Evolutionary conservation across 37 sponge, comb jelly and placozoan genomes (phyloP).

Genomic region (Cladorhizidae sp.): DNA sequence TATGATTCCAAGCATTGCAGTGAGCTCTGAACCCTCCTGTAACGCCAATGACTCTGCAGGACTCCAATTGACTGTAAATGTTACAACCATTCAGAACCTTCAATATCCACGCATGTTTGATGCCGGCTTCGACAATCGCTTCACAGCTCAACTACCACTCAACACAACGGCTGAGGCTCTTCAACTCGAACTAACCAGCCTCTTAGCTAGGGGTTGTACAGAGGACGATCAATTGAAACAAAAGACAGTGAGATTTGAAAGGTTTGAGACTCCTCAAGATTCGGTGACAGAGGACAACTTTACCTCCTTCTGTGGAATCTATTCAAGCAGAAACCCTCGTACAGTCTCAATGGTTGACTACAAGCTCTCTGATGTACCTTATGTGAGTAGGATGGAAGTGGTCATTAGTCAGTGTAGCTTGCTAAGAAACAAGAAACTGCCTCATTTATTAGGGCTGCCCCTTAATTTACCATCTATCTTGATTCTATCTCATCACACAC

Average conservation of each 20-base stretch:
- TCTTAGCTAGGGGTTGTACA: slow-evolving; percentile 33
- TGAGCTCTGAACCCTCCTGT: too few relatives aligned
- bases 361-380: background rate
- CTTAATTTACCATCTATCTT: background rate
- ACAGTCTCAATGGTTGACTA: slow-evolving; percentile 9
- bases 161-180: background rate
- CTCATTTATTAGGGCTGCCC: background rate
- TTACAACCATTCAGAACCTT: slow-evolving; percentile 6
- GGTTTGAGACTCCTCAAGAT: background rate
- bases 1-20: background rate
- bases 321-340: slow-evolving; percentile 45
- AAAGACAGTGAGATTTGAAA: background rate
- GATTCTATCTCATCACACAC: too few relatives aligned
- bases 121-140: slow-evolving; percentile 7
- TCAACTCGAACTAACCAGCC: background rate
- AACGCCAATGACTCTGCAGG: background rate
- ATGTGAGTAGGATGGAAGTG: background rate
- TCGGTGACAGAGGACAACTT: slow-evolving; percentile 1
- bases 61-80: background rate
- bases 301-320: slow-evolving; percentile 64
- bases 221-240: background rate
- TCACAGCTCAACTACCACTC: background rate
- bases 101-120: background rate
- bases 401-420: background rate
- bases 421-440: background rate